These are phyloP conservation scores for Sternarchorhynchus goeldii DNA, from an alignment of 2,797 vertebrate species.

Conservation along the genomic window DNA sequence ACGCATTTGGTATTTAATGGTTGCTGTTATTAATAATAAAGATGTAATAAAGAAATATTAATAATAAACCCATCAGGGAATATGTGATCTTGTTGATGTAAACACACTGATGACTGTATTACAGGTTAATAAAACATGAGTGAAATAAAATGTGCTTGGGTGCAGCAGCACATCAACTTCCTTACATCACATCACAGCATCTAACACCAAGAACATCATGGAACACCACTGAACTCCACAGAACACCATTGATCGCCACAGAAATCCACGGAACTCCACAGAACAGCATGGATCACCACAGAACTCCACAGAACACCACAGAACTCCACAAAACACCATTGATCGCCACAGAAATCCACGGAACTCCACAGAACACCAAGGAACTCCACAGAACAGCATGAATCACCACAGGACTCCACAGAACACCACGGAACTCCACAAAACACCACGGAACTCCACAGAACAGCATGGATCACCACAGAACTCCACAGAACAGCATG, in stretches of 20 bases:
- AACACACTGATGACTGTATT: constrained; percentile 39
- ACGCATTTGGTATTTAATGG: constrained; percentile 55
- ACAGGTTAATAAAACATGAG: constrained; percentile 14
- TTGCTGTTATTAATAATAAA: constrained; percentile 52
- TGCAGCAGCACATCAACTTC: background rate
- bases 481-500: too few relatives aligned
- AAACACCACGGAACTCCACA: too few relatives aligned
- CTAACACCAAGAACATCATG: background rate
- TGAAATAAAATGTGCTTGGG: constrained; percentile 25
- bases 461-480: too few relatives aligned
- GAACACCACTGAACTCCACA: too few relatives aligned
- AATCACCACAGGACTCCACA: too few relatives aligned
- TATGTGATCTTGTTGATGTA: constrained; percentile 42
- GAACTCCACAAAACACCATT: too few relatives aligned
- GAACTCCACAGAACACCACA: too few relatives aligned
- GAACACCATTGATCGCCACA: too few relatives aligned
- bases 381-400: too few relatives aligned
- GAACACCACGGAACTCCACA: too few relatives aligned
- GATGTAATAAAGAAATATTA: constrained; percentile 40
- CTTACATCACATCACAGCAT: background rate
- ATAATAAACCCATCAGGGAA: constrained; percentile 59
- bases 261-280: background rate
- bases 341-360: too few relatives aligned
- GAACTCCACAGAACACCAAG: too few relatives aligned
- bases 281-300: background rate